phyloP scores from a whole-genome alignment of 2,113 vertebrate genomes.

The Odontophorus gujanensis region DNA sequence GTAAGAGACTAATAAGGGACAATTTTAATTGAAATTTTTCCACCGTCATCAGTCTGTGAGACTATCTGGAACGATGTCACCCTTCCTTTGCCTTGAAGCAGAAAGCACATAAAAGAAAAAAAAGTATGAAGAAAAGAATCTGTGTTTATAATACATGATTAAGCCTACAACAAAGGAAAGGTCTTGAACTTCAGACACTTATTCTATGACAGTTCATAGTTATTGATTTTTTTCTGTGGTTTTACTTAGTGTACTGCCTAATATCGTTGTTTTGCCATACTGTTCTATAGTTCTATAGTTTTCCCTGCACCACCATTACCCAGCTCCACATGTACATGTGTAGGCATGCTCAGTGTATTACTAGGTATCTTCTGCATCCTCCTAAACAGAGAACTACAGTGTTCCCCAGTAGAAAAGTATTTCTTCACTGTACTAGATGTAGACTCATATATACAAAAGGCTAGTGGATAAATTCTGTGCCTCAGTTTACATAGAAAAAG shows the following conservation, averaged over 20 bases:
- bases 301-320: background rate
- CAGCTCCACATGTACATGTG: background rate
- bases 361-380: background rate
- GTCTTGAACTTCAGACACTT: background rate
- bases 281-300: background rate
- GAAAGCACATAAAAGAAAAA: background rate
- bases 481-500: background rate
- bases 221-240: background rate
- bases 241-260: background rate
- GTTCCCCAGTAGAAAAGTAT: background rate
- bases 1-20: background rate
- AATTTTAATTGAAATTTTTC: background rate
- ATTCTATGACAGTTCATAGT: background rate
- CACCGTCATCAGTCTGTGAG: background rate
- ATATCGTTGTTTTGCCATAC: background rate
- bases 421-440: background rate
- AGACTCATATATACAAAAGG: background rate
- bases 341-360: background rate
- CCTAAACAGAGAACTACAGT: background rate
- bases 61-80: background rate
- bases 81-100: background rate
- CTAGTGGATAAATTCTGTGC: fast-evolving
- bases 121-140: background rate
- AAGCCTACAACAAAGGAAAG: background rate
- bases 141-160: background rate